Base-by-base conservation (phyloP, 1,140 invertebrate genomes). In the Euwallacea similis region DNA sequence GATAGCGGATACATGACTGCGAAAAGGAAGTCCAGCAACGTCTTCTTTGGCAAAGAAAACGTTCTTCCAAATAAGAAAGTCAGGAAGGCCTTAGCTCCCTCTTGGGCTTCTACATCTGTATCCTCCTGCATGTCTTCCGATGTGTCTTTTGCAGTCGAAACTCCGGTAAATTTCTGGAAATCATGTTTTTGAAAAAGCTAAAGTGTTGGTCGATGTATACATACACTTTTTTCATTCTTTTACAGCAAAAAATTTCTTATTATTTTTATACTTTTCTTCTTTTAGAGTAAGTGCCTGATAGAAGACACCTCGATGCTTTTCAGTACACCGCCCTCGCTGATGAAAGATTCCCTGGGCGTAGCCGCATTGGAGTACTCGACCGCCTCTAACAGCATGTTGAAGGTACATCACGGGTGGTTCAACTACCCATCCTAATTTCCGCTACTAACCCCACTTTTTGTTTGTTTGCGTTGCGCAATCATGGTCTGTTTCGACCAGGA, bases 321-420 rank as follows among this genome's bases (percentile, higher is more conserved):
- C 78, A 95, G 93, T 1, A 80, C 80, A n/a, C 93, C 94, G 2
- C 90, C 93, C 9, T 93, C 92, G 6, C 93, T 95, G 77, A 85
- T 88, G 69, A 87, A 88, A 78, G 84, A 89, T 66, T 85, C 87
- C 0, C 81, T 88, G 46, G 83, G 82, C 69, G 84, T 84, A 60
- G 76, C 80, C 13, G 82, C 81, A 56, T 74, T 78, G 68, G 78
- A 80, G 65, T 77, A 69, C 62, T 60, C 74, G 11, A 71, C 73
- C 16, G 76, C 76, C 47, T 68, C 77, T 55, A 76, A 76, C 69
- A 77, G 77, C 69, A 76, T 77, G 56, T 77, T 76, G 73, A 81
- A 81, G 81, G 80, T 81, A 81, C 77, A 79, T 71, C 77, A 78
- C 63, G 77, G 76, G 74, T 81, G 79, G 78, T 80, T 77, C 21